A percentile compares a stretch with the other conserved stretches of the same genome.
phyloP scores from a whole-genome alignment of 1,140 invertebrate genomes.

The Caenorhabditis briggsae region DNA sequence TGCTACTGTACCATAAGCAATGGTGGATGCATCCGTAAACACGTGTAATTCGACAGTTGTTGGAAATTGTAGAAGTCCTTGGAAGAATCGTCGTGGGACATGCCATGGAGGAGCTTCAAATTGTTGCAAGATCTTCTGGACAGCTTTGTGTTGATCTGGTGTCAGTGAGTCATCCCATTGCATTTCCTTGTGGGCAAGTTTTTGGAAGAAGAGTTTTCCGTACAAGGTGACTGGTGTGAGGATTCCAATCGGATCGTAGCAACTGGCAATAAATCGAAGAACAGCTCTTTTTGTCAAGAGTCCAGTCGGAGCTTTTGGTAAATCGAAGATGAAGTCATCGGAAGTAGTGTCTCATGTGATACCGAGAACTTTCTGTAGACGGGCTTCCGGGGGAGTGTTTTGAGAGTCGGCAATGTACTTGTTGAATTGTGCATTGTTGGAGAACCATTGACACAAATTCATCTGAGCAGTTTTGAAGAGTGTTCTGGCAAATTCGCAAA shows the following conservation, averaged over 20 bases:
- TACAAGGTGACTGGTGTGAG: neutral
- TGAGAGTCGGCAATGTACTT: neutral
- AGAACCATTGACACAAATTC: slow-evolving; percentile 4
- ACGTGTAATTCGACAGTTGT: no score
- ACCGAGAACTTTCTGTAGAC: neutral
- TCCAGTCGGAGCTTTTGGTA: neutral
- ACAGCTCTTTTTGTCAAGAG: neutral
- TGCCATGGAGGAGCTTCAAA: no score
- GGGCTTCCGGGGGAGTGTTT: neutral
- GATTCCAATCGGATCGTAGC: neutral
- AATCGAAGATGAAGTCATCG: neutral
- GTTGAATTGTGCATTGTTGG: neutral
- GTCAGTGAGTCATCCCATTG: no score
- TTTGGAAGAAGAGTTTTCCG: neutral
- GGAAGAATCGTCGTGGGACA: no score
- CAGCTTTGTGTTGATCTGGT: no score
- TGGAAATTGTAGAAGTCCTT: neutral
- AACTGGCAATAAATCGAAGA: neutral
- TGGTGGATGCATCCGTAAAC: no score
- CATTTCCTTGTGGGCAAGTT: no score
- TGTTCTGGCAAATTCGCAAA: neutral
- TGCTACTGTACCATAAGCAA: no score
- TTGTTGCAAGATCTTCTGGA: no score
- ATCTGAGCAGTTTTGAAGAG: neutral
- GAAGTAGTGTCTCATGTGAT: neutral